Conservation (phyloP, 2,888 invertebrate species). For the Nymphalis polychloros region DNA sequence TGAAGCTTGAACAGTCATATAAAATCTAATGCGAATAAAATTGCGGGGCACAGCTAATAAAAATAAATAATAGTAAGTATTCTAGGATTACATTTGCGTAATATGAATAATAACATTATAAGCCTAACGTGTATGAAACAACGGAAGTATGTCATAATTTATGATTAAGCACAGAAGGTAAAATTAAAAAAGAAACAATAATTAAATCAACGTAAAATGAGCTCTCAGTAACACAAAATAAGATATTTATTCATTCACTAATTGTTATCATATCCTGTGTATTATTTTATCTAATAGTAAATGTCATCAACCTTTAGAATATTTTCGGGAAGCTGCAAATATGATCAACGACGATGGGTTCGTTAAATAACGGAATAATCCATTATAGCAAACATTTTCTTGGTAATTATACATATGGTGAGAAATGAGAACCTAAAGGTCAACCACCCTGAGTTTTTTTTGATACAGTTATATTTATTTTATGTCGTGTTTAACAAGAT, state of each 20-base stretch:
- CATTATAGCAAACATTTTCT: slow-evolving; percentile 27
- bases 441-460: slow-evolving; percentile 21
- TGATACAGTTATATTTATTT: slow-evolving; percentile 26
- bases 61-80: no score
- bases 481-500: slow-evolving; percentile 17
- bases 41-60: no score
- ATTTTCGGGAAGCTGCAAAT: slow-evolving; percentile 26
- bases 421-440: slow-evolving; percentile 29
- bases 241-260: background rate
- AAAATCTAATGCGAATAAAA: no score
- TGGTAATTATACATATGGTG: slow-evolving; percentile 32
- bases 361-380: slow-evolving; percentile 25
- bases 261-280: background rate
- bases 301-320: slow-evolving; percentile 32
- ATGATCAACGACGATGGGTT: slow-evolving; percentile 6
- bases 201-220: background rate
- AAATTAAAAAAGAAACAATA: background rate
- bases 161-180: background rate
- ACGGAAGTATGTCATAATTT: background rate
- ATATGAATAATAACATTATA: background rate
- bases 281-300: slow-evolving; percentile 29
- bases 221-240: background rate
- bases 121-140: background rate
- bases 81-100: background rate
- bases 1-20: no score